phyloP scores from a whole-genome alignment of 1,140 invertebrate species.

The Euborellia annulipes region DNA sequence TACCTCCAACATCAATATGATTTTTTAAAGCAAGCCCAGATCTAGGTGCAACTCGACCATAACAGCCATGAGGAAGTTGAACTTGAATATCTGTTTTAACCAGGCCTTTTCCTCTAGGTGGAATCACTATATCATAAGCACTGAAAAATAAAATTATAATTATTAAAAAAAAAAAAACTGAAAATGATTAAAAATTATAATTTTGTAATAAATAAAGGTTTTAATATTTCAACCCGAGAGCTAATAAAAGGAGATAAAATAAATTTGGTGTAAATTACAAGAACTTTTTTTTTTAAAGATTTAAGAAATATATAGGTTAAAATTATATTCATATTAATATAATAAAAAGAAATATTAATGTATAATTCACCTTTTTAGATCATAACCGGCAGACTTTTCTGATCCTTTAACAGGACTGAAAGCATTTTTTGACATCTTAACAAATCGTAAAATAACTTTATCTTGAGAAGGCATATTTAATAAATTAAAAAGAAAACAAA shows the following conservation, averaged over 20 bases:
- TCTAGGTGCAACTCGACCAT: constrained; percentile 89
- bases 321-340: no score
- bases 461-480: not conserved
- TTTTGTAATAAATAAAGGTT: no score
- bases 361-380: constrained; percentile 58
- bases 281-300: no score
- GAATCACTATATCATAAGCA: constrained; percentile 73
- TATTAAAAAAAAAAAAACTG: constrained; percentile 7
- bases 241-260: no score
- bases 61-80: constrained; percentile 70
- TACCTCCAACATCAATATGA: constrained; percentile 88
- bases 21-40: constrained; percentile 91
- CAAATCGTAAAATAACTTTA: constrained; percentile 42
- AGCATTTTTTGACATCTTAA: constrained; percentile 63
- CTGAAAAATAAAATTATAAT: constrained; percentile 33
- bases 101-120: constrained; percentile 66
- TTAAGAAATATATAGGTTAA: no score
- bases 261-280: no score
- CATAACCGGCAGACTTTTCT: constrained; percentile 71
- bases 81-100: constrained; percentile 88
- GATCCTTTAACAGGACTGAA: constrained; percentile 69
- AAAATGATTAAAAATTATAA: constrained; percentile 5
- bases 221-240: no score
- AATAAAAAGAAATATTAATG: not conserved
- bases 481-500: no score